Conservation (phyloP, 2,797 vertebrate species). For the Poecilia velifera region DNA sequence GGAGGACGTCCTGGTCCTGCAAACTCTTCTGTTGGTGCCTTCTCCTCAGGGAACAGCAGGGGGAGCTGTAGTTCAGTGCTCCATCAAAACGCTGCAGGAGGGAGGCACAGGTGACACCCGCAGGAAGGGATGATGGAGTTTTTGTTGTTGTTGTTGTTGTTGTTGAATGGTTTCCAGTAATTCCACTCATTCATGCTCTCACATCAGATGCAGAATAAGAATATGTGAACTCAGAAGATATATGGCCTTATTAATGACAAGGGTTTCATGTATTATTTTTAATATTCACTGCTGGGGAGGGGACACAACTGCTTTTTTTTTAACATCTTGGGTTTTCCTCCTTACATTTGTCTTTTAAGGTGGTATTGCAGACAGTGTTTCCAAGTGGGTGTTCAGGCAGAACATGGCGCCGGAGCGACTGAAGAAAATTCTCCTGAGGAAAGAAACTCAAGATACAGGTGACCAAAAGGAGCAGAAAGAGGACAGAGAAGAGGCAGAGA, state of each 20-base stretch:
- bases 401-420: conserved; percentile 83
- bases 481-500: conserved; percentile 37
- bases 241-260: neutral
- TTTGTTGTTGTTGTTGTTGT: neutral
- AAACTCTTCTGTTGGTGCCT: conserved; percentile 88
- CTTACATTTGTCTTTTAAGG: conserved; percentile 73
- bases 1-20: conserved; percentile 93
- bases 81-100: conserved; percentile 89
- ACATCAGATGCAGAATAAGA: neutral
- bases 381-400: conserved; percentile 96
- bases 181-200: neutral
- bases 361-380: conserved; percentile 91
- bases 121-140: no score
- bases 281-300: neutral
- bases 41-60: conserved; percentile 70
- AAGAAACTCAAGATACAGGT: conserved; percentile 59
- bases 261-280: neutral
- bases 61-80: conserved; percentile 82
- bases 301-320: neutral
- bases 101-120: conserved; percentile 88
- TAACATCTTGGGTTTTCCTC: neutral
- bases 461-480: conserved; percentile 45
- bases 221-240: neutral
- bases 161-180: neutral
- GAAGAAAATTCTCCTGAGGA: conserved; percentile 78